Base-by-base conservation (phyloP, 2,888 invertebrate genomes). In the Chloroclystis v-ata region DNA sequence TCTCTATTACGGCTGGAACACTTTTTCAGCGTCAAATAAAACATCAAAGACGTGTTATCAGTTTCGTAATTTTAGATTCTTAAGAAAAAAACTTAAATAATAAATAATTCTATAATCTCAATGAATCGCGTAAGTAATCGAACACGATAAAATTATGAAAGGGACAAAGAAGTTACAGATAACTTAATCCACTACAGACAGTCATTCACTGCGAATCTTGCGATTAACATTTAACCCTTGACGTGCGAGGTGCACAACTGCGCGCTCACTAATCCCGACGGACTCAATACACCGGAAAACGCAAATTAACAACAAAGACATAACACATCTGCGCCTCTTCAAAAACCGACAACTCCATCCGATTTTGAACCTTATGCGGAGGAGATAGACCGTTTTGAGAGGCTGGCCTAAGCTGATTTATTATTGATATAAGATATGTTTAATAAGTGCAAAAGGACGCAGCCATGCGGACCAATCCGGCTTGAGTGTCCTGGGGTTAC, bases 301-400 rank as follows among this genome's bases (percentile, higher is more conserved):
- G 82, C 82, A 80, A 85, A 85, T 84, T 83, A 78, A 80, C 85
- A 86, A 86, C 86, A 86, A 86, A 86, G 83, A 79, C 71, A 73
- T 75, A 74, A 81, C 82, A 83, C 85, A 86, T 85, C 86, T 86
- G 86, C 83, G 74, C 69, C 53, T 44, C 51, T 45, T 56, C 46
- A 61, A 56, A 50, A 55, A 45, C 16, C 16, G 20, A n/a, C n/a
- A 16, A 1, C 35, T 38, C 10, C 30, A 41, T 4, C 40, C 59
- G 32, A 75, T 47, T 62, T 46, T 68, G 29, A 52, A 67, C 71
- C 59, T 54, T 73, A 69, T 45, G 0, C 0, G 35, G 3, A 47
- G 7, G 63, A 6, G 2, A 49, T 71, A 78, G 63, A 63, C 65
- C 47, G 49, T 47, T 52, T 52, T 38, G 48, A 57, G 52, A 54